Base-by-base conservation (phyloP, 2,888 invertebrate genomes). In the Drosophila flavopinicola region DNA sequence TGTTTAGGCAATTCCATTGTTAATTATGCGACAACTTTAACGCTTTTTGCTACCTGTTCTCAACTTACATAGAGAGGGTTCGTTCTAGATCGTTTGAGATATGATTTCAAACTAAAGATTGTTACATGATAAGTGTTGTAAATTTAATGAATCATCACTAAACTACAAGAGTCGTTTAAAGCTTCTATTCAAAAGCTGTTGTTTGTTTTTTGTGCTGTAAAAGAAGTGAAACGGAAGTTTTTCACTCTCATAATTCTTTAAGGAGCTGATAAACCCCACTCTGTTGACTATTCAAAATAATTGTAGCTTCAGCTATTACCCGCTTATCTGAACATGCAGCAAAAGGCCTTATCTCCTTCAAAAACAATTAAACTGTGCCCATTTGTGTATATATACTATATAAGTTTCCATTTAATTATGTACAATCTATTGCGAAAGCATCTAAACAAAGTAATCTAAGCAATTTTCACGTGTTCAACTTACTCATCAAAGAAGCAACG, bases 301-400 rank as follows among this genome's bases (percentile, higher is more conserved):
- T 17, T 11, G 24, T 27, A 33, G 47, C 44, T 41, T 30, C n/a
- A 35, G 23, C 33, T 41, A 20, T 44, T 44, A n/a, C 0, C 17
- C 39, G 39, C 37, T 38, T 72, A 73, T 73, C 54, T 52, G 1
- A 4, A 29, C 1, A 6, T 45, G 49, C 59, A 30, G 35, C 29
- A 25, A 11, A 33, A 33, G 27, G 5, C 11, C 56, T 61, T 73
- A 70, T 70, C 74, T 57, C 20, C 27, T 29, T 17, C 1, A 41
- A 41, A 47, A 33, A 32, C 30, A 32, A 33, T 13, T 44, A 17
- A 44, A 10, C n/a, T 20, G 10, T 25, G 25, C 11, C 29, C 37
- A 5, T 33, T 3, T 41, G 32, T 24, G 13, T 20, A 10, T 5
- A 32, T 1, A 10, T 25, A 10, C 6, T 3, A 20, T 2, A 20